phyloP scores from a whole-genome alignment of 1,140 invertebrate species.

The Hestina assimilis region DNA sequence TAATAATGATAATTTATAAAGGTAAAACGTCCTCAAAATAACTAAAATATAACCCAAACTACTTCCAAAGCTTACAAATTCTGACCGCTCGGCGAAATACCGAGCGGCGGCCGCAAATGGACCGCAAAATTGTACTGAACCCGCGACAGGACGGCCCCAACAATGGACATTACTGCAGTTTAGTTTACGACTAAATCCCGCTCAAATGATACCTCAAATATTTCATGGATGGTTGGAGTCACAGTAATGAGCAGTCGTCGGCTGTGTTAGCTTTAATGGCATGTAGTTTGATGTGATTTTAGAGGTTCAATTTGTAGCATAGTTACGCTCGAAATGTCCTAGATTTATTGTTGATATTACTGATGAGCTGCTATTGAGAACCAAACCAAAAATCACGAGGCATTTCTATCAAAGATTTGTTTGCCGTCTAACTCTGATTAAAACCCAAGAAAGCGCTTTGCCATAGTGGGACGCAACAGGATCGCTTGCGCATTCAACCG shows the following conservation, averaged over 20 bases:
- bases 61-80: conserved; percentile 8
- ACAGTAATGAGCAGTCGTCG: conserved; percentile 12
- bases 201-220: conserved; percentile 29
- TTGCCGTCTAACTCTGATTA: too few relatives aligned
- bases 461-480: too few relatives aligned
- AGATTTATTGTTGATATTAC: too few relatives aligned
- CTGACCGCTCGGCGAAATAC: conserved; percentile 25
- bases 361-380: too few relatives aligned
- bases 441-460: too few relatives aligned
- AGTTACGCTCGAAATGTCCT: neutral
- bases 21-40: neutral
- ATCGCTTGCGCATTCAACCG: too few relatives aligned
- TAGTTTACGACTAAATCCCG: conserved; percentile 27
- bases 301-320: neutral
- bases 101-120: conserved; percentile 26
- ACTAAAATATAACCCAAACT: conserved; percentile 5
- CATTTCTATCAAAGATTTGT: too few relatives aligned
- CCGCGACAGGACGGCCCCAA: conserved; percentile 13
- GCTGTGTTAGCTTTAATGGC: neutral
- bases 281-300: conserved; percentile 1
- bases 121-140: conserved; percentile 33
- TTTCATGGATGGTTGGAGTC: conserved; percentile 12
- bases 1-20: neutral
- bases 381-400: too few relatives aligned
- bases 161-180: conserved; percentile 28